Conservation (phyloP, 1,140 invertebrate genomes). For the Drosophila lacteicornis region DNA sequence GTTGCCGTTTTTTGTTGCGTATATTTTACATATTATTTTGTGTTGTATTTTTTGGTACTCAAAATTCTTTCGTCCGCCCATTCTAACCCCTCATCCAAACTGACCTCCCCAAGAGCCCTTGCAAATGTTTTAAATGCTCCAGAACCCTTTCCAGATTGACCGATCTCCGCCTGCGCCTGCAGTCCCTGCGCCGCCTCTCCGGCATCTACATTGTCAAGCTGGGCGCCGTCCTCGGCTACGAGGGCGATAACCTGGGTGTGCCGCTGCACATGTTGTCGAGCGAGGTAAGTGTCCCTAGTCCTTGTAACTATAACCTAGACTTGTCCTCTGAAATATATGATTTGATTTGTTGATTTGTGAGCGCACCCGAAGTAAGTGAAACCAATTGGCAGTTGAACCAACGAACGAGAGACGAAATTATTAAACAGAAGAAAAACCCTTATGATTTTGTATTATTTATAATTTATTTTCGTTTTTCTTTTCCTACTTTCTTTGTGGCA, state of each 20-base stretch:
- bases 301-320: neutral
- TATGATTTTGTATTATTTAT: slow-evolving; percentile 36
- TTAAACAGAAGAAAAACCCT: slow-evolving; percentile 1
- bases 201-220: slow-evolving; percentile 92
- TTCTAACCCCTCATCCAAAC: slow-evolving; percentile 83
- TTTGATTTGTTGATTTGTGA: slow-evolving; percentile 68
- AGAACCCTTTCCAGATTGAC: slow-evolving; percentile 87
- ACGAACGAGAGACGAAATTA: slow-evolving; percentile 15
- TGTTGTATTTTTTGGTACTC: slow-evolving; percentile 80
- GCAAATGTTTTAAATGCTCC: slow-evolving; percentile 82
- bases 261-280: slow-evolving; percentile 85
- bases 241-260: slow-evolving; percentile 85
- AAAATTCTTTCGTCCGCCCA: slow-evolving; percentile 85
- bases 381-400: slow-evolving; percentile 56
- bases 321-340: slow-evolving; percentile 50
- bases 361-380: slow-evolving; percentile 74
- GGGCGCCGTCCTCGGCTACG: slow-evolving; percentile 89
- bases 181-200: slow-evolving; percentile 90
- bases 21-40: slow-evolving; percentile 43
- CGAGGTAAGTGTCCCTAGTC: slow-evolving; percentile 84
- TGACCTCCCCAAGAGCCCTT: slow-evolving; percentile 51
- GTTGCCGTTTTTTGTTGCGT: slow-evolving; percentile 55
- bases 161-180: slow-evolving; percentile 89
- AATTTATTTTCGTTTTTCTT: slow-evolving; percentile 56
- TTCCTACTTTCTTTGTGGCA: slow-evolving; percentile 81